Percentiles rank a stretch among this genome's conserved stretches.
Evolutionary conservation across 1,140 invertebrate genomes (phyloP).

Genomic region (Aphelenchoides fujianensis): DNA sequence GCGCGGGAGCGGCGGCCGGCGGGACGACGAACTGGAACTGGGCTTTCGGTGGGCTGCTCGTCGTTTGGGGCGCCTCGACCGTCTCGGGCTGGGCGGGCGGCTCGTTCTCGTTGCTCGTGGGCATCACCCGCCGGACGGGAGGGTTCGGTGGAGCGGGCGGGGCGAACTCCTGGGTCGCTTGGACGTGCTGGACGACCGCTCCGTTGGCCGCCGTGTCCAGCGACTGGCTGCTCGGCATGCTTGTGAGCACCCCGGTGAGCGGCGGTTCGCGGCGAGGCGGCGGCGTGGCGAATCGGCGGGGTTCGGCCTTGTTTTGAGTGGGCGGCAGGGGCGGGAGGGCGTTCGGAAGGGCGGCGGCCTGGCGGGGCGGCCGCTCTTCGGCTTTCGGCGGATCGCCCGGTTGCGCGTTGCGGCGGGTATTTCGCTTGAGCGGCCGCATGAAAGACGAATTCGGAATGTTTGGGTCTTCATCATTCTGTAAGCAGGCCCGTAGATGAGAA

Average conservation of each 20-base stretch:
- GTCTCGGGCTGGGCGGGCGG: background rate
- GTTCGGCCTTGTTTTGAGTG: background rate
- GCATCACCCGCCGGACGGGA: too few relatives aligned
- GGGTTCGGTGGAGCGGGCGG: too few relatives aligned
- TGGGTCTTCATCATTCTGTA: background rate
- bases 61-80: background rate
- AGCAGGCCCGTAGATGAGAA: too few relatives aligned
- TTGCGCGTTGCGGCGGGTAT: background rate
- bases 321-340: constrained; percentile 1
- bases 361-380: too few relatives aligned
- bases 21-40: background rate
- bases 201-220: constrained; percentile 2
- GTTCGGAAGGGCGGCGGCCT: too few relatives aligned
- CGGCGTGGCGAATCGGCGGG: background rate
- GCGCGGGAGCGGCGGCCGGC: background rate
- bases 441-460: background rate
- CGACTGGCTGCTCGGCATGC: constrained; percentile 10
- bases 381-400: background rate
- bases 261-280: background rate
- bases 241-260: background rate
- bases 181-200: background rate
- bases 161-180: background rate
- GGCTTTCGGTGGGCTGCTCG: background rate
- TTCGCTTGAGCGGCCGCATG: constrained; percentile 11
- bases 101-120: too few relatives aligned